Evolutionary conservation across 2,797 vertebrate genomes (phyloP).

Genomic region (Sylvia borin): DNA sequence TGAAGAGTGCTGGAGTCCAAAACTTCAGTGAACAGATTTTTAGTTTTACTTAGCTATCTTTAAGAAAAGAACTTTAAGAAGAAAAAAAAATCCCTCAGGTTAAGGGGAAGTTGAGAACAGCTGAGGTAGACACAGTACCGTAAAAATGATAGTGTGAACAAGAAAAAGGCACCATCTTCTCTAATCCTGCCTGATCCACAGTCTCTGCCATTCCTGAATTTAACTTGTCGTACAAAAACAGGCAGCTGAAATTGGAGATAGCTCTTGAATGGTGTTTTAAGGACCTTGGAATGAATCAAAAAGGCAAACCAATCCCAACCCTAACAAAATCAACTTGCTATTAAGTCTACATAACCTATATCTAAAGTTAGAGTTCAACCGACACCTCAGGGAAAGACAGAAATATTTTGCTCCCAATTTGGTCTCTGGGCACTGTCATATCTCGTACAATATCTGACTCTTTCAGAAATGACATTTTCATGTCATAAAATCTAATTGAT

Average conservation of each 20-base stretch:
- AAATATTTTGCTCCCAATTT: not conserved
- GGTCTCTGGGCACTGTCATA: not conserved
- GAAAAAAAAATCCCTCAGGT: not conserved
- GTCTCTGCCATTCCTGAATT: not conserved
- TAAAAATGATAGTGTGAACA: not conserved
- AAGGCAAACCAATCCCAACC: not conserved
- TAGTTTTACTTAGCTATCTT: not conserved
- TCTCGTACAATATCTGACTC: not conserved
- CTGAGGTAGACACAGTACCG: not conserved
- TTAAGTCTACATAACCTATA: not conserved
- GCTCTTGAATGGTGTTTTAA: not conserved
- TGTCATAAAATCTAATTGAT: constrained; percentile 30
- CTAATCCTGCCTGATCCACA: not conserved
- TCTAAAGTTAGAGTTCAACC: not conserved
- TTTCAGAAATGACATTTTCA: constrained; percentile 50
- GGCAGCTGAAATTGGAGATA: not conserved
- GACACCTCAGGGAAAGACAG: not conserved
- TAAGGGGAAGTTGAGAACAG: not conserved
- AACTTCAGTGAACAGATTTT: not conserved
- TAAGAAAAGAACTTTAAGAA: not conserved
- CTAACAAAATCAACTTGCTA: not conserved
- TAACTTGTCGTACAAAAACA: not conserved
- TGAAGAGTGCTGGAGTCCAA: not conserved
- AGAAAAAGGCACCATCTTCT: not conserved
- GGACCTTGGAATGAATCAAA: not conserved